These are phyloP conservation scores for Siniperca obscura DNA, from an alignment of 2,797 vertebrate species.

Conservation along the genomic window DNA sequence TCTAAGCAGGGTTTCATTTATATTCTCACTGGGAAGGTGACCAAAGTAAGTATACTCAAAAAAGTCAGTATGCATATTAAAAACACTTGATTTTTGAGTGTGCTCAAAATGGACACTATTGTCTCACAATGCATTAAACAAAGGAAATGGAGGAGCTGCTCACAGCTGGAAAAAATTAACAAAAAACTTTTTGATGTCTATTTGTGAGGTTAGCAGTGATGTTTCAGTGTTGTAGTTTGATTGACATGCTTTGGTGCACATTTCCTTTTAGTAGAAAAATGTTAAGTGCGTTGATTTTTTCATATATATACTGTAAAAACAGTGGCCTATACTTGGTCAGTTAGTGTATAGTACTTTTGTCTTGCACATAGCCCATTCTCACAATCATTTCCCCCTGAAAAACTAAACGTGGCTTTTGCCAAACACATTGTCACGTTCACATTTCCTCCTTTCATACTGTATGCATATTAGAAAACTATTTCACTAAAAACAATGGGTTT, in stretches of 20 bases:
- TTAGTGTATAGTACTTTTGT: neutral
- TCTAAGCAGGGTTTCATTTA: neutral
- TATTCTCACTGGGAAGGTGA: neutral
- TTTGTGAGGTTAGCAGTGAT: neutral
- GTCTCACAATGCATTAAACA: neutral
- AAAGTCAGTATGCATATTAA: neutral
- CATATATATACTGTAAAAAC: neutral
- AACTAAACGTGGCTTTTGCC: neutral
- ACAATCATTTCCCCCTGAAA: neutral
- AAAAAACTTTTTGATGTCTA: neutral
- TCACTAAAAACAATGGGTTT: neutral
- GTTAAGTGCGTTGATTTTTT: neutral
- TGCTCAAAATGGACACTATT: neutral
- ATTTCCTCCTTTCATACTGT: neutral
- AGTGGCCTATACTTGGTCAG: neutral
- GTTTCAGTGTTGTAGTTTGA: neutral
- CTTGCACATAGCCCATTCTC: neutral
- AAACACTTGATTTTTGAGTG: neutral
- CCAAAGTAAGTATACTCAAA: neutral
- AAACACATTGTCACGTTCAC: neutral
- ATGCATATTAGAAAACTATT: conserved; percentile 1
- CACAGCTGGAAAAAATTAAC: neutral
- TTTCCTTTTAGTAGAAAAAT: neutral
- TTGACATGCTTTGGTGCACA: neutral
- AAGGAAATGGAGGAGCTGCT: neutral